Conservation (phyloP, 2,797 vertebrate species). For the Ataeniobius toweri region DNA sequence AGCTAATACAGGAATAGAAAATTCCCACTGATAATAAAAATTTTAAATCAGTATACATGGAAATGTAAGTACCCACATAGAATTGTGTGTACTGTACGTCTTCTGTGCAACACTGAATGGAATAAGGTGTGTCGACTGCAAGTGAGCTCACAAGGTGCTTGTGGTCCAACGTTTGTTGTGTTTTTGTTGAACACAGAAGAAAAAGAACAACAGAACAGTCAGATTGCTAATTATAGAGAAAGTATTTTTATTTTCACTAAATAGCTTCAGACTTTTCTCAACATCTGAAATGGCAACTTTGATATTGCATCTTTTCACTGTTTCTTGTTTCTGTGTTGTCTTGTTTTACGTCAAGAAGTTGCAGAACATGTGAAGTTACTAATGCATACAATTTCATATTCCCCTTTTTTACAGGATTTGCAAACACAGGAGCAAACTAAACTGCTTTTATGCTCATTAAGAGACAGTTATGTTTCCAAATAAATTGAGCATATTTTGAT, state of each 20-base stretch:
- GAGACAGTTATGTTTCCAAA: not conserved
- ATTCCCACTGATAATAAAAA: not conserved
- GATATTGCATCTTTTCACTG: not conserved
- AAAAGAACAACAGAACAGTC: not conserved
- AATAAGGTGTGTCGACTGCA: not conserved
- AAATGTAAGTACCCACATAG: not conserved
- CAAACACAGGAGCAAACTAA: not conserved
- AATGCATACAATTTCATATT: conserved; percentile 14
- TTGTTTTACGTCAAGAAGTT: conserved; percentile 39
- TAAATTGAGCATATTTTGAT: not conserved
- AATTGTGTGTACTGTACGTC: not conserved
- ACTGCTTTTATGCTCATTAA: not conserved
- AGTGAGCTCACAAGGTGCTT: not conserved
- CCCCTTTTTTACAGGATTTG: conserved; percentile 10
- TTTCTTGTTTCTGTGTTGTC: not conserved
- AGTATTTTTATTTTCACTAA: not conserved
- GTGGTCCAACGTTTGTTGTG: not conserved
- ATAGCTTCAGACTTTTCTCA: not conserved
- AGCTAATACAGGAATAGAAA: not conserved
- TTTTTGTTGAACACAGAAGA: conserved; percentile 1
- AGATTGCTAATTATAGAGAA: conserved; percentile 8
- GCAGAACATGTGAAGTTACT: not conserved
- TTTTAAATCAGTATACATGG: not conserved
- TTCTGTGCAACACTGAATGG: not conserved
- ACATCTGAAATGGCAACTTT: conserved; percentile 3